Base-by-base conservation (phyloP, 2,888 invertebrate species). In the Tiliacea citrago region DNA sequence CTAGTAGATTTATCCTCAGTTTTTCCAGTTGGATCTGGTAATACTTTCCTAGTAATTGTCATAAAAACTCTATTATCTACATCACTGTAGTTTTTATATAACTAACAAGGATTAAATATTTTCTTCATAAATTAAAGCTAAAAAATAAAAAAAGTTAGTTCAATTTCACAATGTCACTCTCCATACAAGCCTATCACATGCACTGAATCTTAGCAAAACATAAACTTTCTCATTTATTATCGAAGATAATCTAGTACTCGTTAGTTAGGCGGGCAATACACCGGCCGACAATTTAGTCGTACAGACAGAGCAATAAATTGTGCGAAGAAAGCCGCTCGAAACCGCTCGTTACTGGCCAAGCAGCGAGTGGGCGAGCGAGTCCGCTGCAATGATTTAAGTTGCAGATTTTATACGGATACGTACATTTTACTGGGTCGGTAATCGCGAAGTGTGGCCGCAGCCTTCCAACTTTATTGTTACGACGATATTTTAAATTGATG, bases 181-280 rank as follows among this genome's bases (percentile, higher is more conserved):
- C 66, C 66, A 58, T 71, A 69, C 45, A 62, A 68, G 60, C 71
- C 68, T 79, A 83, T 83, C 79, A 51, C 62, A 66, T 77, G 69
- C 68, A 68, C 74, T 76, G 61, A 65, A 78, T 79, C 76, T 77
- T 39, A 75, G 66, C 63, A 73, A 83, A 83, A 80, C 77, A 73
- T 80, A 84, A 82, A 86, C 85, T 86, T 85, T 86, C 87, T 79
- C 79, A 85, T 81, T 85, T 79, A 86, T 79, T 85, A 85, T 80
- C 79, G 74, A 82, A 79, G 75, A 85, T 86, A 83, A 81, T 85
- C 85, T 84, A 84, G 84, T 85, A 78, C 73, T 86, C 69, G 84
- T 85, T 86, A 82, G 83, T 86, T 82, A 82, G 81, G 85, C 74
- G 77, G 73, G 66, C 62, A 76, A 61, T 78, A 82, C 82, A 85